Evolutionary conservation across 2,888 invertebrate genomes (phyloP), one percentile per base, ranked within the genome.

Genomic region (Pseudococcus viburni): DNA sequence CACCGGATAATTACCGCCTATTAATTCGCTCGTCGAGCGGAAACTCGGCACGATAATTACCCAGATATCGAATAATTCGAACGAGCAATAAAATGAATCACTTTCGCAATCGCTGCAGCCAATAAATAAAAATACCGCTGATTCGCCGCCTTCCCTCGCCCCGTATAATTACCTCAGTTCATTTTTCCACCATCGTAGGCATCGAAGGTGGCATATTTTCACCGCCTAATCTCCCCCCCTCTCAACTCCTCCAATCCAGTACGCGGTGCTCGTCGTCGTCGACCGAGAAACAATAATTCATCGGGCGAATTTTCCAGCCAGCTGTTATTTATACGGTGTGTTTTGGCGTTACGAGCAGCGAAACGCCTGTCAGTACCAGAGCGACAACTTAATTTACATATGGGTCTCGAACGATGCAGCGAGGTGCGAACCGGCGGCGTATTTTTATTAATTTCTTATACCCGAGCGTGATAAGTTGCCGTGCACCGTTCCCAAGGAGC

Each of bases 361-460:
- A 11, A 33, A 73, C 73, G 73, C 73, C 73, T 73, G 73, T 73
- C 73, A 73, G 73, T 73, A 73, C 39, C 73, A 73, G 73, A 73
- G 73, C 73, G 73, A 73, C 73, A 19, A 73, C 33, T 73, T 73
- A 73, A 73, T 73, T 73, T 73, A 73, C 73, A 73, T 73, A 73
- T 73, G 73, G 73, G 33, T 73, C 33, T 33, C 33, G 73, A 8
- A 26, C 33, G 39, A 4, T 33, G 68, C 26, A 1, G 68, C 26
- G 12, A 12, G 68, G 68, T 9, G n/a, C 55, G n/a, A 55, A n/a
- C 55, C 5, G 64, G 9, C 12, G 12, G 64, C 11, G 19, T 3
- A 64, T 73, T 73, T 73, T 73, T 73, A 73, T 73, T 73, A 73
- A 73, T 73, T 73, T 73, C 33, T 73, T 73, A 73, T 39, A 73